Percentiles rank a stretch among this genome's conserved stretches.
phyloP scores from a whole-genome alignment of 2,797 vertebrate species.

The Nannoperca obscura region DNA sequence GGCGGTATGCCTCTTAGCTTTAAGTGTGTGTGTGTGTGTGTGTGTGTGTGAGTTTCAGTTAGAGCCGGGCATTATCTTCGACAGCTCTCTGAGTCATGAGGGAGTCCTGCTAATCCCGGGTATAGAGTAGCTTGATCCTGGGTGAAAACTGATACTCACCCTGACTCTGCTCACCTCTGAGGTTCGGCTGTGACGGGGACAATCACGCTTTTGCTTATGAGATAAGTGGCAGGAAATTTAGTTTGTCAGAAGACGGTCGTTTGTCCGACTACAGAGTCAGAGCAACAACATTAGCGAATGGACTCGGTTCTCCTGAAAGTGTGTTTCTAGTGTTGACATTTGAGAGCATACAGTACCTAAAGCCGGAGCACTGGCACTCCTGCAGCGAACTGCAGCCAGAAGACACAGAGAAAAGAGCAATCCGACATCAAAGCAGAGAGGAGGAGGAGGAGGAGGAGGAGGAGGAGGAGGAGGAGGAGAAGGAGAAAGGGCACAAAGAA shows the following conservation, averaged over 20 bases:
- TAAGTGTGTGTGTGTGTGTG: conserved; percentile 6
- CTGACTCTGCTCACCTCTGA: conserved; percentile 44
- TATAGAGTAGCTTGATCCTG: conserved; percentile 43
- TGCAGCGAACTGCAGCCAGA: conserved; percentile 91
- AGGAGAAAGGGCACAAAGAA: conserved; percentile 24
- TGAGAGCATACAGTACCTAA: conserved; percentile 91
- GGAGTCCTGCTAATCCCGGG: conserved; percentile 54
- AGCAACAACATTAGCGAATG: not conserved
- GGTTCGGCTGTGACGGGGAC: conserved; percentile 16
- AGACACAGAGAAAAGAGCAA: conserved; percentile 72
- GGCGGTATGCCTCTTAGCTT: conserved; percentile 36
- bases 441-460: conserved; percentile 17
- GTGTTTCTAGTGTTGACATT: conserved; percentile 26
- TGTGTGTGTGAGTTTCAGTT: conserved; percentile 25
- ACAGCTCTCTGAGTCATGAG: conserved; percentile 56
- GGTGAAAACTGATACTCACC: conserved; percentile 30
- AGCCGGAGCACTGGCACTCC: conserved; percentile 95
- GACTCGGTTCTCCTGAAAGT: conserved; percentile 12
- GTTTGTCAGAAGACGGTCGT: conserved; percentile 24
- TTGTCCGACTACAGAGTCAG: conserved; percentile 14
- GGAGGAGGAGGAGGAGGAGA: not conserved
- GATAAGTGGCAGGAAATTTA: conserved; percentile 8
- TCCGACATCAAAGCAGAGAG: conserved; percentile 43
- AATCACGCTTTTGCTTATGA: conserved; percentile 22
- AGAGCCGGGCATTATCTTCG: conserved; percentile 44